These are phyloP conservation scores for Oligia strigilis DNA, from an alignment of 2,888 invertebrate genomes.

Conservation along the genomic window DNA sequence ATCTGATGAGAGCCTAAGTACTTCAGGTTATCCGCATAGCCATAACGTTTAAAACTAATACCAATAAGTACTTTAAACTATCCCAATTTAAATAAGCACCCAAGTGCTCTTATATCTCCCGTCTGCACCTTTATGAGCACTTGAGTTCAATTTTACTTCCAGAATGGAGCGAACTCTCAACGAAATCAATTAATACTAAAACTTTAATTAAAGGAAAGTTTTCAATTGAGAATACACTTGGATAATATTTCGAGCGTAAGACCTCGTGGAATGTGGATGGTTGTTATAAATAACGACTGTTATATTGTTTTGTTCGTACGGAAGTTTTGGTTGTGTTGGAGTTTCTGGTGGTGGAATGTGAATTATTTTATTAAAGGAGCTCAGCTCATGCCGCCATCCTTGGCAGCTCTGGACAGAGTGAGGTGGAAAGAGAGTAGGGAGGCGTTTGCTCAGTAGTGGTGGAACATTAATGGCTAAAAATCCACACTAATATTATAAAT, in stretches of 20 bases:
- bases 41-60: not conserved
- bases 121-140: conserved; percentile 44
- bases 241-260: conserved; percentile 40
- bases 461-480: too few species aligned
- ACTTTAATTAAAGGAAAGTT: conserved; percentile 74
- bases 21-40: too few species aligned
- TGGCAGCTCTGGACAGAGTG: too few species aligned
- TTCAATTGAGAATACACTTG: conserved; percentile 54
- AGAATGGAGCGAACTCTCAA: conserved; percentile 54
- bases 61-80: conserved; percentile 27
- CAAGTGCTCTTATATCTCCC: conserved; percentile 27
- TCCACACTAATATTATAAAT: too few species aligned
- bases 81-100: conserved; percentile 35
- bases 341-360: not conserved
- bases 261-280: conserved; percentile 28
- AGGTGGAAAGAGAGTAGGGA: too few species aligned
- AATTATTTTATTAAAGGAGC: too few species aligned
- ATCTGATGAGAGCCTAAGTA: too few species aligned
- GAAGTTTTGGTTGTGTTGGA: not conserved
- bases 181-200: conserved; percentile 72
- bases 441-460: too few species aligned
- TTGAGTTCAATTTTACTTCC: conserved; percentile 59
- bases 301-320: not conserved
- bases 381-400: too few species aligned
- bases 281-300: conserved; percentile 29